Base-by-base conservation (phyloP, 2,113 vertebrate species). In the Xiphophorus maculatus region DNA sequence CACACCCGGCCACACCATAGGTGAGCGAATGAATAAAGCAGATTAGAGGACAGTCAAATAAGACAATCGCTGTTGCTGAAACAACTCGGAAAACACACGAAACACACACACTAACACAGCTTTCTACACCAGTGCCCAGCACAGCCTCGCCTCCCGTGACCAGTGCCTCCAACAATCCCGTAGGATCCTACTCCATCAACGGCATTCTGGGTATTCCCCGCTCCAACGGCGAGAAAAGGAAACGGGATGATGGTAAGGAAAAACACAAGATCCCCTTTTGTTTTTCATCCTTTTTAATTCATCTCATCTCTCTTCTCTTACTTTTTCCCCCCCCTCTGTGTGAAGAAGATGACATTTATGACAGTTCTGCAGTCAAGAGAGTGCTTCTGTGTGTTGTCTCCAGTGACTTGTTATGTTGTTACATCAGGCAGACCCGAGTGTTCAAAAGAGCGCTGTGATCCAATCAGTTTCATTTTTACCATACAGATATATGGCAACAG, bases 141-240 rank as follows among this genome's bases (percentile, higher is more conserved):
- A 99, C 98, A 66, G 96, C 97, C 90, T 99, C 97, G 87, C 97
- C 98, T 92, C 97, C 98, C 64, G 98, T 99, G 93, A 97, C 97
- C 96, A 98, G 97, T 94, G 97, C 96, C 92, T 98, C 98, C 94
- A 99, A 98, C 89, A 97, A 99, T 94, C 97, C 98, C 77, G 98
- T 99, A 91, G 98, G 97, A 90, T 99, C 98, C 93, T 99, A 99
- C 95, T 99, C 98, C 95, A 99, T 99, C 96, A 99, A 99, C 85
- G 98, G 98, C 95, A 99, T 99, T 92, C 96, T 99, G 95, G 98
- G 98, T 88, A 99, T 99, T 93, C 98, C 98, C 93, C 97, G 98
- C 94, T 99, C 98, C 92, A 99, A 98, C 79, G 97, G 97, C 69
- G 98, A 99, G 95, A 98, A 99, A 95, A 98, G 98, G 95, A 99